Evolutionary conservation across 2,888 invertebrate genomes (phyloP), one percentile per base, ranked within the genome.

Genomic region (Luperina testacea): DNA sequence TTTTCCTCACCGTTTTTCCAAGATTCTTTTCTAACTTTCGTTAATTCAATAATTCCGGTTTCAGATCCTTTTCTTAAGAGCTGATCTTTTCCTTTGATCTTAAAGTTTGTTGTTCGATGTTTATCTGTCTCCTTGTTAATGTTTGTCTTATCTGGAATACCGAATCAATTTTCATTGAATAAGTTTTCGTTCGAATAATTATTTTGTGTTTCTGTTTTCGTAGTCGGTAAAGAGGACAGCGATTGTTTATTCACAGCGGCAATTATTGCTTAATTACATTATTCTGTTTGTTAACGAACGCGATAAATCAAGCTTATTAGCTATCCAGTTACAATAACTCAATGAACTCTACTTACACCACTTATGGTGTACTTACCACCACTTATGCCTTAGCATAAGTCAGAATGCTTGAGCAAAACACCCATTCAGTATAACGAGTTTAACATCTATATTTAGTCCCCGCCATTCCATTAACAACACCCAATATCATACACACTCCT

Each of bases 101-200:
- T 11, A 70, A 63, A 63, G 64, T 73, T 79, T 82, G 70, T 83
- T 61, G 63, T 61, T 73, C 17, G 48, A 70, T 72, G 75, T 74
- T 76, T 76, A 74, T 86, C 73, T 57, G 45, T 13, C 8, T 67
- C 38, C 48, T 77, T 87, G 63, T 67, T 63, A 76, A 77, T 82
- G 74, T 74, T 77, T 74, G 48, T 72, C 53, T 69, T 63, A 73
- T 77, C 42, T 74, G 72, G 61, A 57, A 82, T 38, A 72, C 72
- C 59, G 72, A 86, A 72, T 67, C 67, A 78, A 83, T 75, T 85
- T 77, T 71, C 86, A 82, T 71, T 76, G 57, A 82, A 70, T 48
- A 76, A 82, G 32, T 78, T 83, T 72, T 79, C 79, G 75, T 82
- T 69, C 24, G 64, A 82, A 70, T 57, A 61, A 86, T 75, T 86